These are phyloP conservation scores for Carcharodon carcharias DNA, from an alignment of 2,797 vertebrate species.

Conservation along the genomic window DNA sequence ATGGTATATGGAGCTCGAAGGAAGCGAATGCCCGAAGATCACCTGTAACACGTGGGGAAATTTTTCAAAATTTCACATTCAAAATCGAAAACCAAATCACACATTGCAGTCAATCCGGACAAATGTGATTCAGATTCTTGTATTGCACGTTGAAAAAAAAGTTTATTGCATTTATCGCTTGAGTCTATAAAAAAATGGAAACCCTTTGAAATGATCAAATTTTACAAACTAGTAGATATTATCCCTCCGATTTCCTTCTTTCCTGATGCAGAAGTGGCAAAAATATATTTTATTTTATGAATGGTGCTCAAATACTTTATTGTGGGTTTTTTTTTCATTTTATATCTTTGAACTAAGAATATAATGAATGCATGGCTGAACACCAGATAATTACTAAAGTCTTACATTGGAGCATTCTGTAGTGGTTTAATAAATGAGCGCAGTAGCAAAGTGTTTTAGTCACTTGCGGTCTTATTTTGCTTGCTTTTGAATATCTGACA, in stretches of 20 bases:
- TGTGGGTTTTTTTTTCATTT: slow-evolving; percentile 22
- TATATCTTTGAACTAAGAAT: slow-evolving; percentile 29
- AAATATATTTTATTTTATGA: slow-evolving; percentile 37
- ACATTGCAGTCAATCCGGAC: background rate
- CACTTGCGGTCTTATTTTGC: slow-evolving; percentile 29
- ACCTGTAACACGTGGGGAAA: background rate
- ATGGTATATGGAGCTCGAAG: background rate
- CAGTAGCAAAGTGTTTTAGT: slow-evolving; percentile 23
- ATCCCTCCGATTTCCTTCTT: slow-evolving; percentile 3
- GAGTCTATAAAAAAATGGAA: slow-evolving; percentile 7
- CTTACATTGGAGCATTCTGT: slow-evolving; percentile 35
- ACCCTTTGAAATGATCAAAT: background rate
- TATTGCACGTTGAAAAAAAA: slow-evolving; percentile 33
- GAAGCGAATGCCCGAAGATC: background rate
- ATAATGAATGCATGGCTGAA: slow-evolving; percentile 37
- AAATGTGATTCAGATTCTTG: slow-evolving; percentile 31
- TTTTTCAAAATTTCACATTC: slow-evolving; percentile 14
- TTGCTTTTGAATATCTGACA: slow-evolving; percentile 22
- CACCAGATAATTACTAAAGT: slow-evolving; percentile 33
- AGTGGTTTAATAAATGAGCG: background rate
- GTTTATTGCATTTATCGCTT: background rate
- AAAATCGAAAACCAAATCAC: background rate
- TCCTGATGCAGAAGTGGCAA: slow-evolving; percentile 24
- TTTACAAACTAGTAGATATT: background rate
- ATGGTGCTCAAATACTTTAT: slow-evolving; percentile 35